Evolutionary conservation across 2,113 vertebrate genomes (phyloP).

Genomic region (Platichthys stellatus): DNA sequence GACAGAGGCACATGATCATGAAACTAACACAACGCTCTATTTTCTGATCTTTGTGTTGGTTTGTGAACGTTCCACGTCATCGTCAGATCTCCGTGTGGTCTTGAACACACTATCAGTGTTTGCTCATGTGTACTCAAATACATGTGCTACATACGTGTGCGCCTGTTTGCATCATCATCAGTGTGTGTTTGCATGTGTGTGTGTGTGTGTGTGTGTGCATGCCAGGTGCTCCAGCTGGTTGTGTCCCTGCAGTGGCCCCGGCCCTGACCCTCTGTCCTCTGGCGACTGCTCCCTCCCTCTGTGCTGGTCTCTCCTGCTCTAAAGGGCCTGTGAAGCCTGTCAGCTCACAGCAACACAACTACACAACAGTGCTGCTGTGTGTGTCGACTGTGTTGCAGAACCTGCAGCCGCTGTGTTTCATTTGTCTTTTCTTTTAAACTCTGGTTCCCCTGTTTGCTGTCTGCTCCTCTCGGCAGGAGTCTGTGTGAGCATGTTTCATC

Average conservation of each 20-base stretch:
- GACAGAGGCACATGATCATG: too few species aligned
- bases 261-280: constrained; percentile 44
- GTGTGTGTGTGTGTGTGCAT: constrained; percentile 18
- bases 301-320: too few species aligned
- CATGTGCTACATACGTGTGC: neutral
- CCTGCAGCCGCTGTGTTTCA: constrained; percentile 26
- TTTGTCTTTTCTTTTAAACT: constrained; percentile 41
- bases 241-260: constrained; percentile 27
- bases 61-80: neutral
- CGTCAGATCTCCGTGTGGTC: too few species aligned
- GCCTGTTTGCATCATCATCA: neutral
- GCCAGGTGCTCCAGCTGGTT: constrained; percentile 65
- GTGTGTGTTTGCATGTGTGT: constrained; percentile 5
- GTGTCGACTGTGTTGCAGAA: too few species aligned
- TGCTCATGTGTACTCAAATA: too few species aligned
- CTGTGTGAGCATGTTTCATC: constrained; percentile 36
- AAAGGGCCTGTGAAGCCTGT: constrained; percentile 29
- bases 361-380: constrained; percentile 12
- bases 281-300: neutral
- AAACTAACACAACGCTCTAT: too few species aligned
- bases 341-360: constrained; percentile 39
- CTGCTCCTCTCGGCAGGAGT: constrained; percentile 10
- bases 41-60: neutral
- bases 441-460: constrained; percentile 44
- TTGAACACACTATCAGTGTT: too few species aligned